Evolutionary conservation across 2,797 vertebrate genomes (phyloP), one percentile per base, ranked within the genome.

Genomic region (Sebastes matsubarae): DNA sequence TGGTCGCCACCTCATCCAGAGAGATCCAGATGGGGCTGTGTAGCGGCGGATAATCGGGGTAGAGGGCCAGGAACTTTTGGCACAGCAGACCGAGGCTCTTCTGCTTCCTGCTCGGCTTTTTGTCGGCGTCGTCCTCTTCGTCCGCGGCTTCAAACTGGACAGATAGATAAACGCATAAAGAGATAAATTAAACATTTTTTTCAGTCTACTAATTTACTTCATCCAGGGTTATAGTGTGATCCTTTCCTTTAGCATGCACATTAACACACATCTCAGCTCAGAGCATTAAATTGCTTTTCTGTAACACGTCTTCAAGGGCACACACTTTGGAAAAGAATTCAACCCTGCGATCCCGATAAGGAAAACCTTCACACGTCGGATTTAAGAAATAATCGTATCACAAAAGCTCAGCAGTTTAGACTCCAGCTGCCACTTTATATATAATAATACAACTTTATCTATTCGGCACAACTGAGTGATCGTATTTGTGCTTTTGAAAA

Each of bases 41-140:
- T 22, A 94, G 95, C 10, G 96, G 79, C 0, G 97, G 97, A 59
- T 98, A 96, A 83, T 97, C 97, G 2, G 98, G 97, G 86, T 98
- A 99, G 46, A 97, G 97, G 79, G 97, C 97, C 82, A 99, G 95
- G 93, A 99, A 99, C 93, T 98, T 98, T 87, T 97, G 97, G 93
- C 98, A 98, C 66, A 99, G 92, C 57, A 99, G 93, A 68, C 98
- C 97, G 91, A 99, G 95, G 86, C 98, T 99, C 93, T 98, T 99
- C 94, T 98, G 97, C 88, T 99, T 99, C 91, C 98, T 97, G 96
- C 97, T 99, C 1, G 97, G 97, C 84, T 97, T 97, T 70, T 95
- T 97, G 75, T 97, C 97, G 7, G 94, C 89, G 70, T 97, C 96
- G 8, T 97, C 97, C 4, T 97, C 97, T 29, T 97, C 97, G 2